phyloP scores from a whole-genome alignment of 2,888 invertebrate species.

The Cephus spinipes region DNA sequence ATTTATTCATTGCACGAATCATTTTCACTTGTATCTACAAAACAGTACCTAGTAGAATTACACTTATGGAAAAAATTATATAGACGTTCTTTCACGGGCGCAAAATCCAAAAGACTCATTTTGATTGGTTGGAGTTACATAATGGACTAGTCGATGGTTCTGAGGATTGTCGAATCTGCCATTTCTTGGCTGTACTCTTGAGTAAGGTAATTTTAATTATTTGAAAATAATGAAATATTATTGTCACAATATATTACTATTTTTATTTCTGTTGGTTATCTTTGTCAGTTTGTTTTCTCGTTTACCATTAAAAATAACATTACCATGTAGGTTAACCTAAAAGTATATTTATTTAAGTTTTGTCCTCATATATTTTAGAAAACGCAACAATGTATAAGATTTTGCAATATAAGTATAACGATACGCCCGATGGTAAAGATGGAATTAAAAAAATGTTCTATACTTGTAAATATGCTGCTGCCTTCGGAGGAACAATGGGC shows the following conservation, averaged over 20 bases:
- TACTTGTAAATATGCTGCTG: slow-evolving; percentile 71
- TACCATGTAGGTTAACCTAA: neutral
- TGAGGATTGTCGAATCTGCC: neutral
- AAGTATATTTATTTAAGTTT: neutral
- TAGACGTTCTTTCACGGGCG: slow-evolving; percentile 15
- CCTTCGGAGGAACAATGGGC: slow-evolving; percentile 68
- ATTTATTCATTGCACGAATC: slow-evolving; percentile 24
- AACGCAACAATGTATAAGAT: neutral
- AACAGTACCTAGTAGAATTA: neutral
- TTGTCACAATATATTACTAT: neutral
- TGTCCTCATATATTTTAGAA: neutral
- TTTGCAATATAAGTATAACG: slow-evolving; percentile 68
- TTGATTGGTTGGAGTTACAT: slow-evolving; percentile 27
- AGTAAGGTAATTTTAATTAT: neutral
- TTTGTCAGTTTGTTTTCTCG: neutral
- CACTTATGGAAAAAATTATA: slow-evolving; percentile 1
- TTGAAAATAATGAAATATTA: neutral
- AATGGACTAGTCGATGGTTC: slow-evolving; percentile 7
- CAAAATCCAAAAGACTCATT: slow-evolving; percentile 5
- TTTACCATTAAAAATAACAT: neutral
- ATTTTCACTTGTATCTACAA: slow-evolving; percentile 21
- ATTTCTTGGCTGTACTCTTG: neutral
- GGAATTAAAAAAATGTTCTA: slow-evolving; percentile 74
- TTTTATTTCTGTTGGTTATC: neutral
- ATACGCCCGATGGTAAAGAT: slow-evolving; percentile 80